Evolutionary conservation across 2,113 vertebrate species (phyloP).

Genomic region (Gobio gobio): DNA sequence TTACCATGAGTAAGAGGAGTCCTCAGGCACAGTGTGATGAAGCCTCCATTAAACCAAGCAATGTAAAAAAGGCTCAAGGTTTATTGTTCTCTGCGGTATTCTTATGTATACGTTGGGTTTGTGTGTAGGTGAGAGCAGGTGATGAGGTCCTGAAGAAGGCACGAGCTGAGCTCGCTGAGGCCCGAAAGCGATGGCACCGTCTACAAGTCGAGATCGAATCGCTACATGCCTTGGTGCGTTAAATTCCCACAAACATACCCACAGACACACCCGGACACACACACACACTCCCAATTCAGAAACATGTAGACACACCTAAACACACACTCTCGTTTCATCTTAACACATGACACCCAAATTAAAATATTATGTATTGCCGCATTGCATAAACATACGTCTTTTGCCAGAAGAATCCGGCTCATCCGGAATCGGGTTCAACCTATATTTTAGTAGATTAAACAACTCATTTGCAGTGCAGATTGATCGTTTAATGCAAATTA

Average conservation of each 20-base stretch:
- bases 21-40: neutral
- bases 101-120: neutral
- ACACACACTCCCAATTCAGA: neutral
- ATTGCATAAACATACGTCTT: neutral
- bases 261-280: conserved; percentile 2
- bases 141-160: conserved; percentile 84
- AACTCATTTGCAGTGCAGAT: neutral
- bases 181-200: conserved; percentile 87
- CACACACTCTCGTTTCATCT: neutral
- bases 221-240: conserved; percentile 88
- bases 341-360: neutral
- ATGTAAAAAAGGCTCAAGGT: neutral
- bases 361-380: neutral
- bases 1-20: neutral
- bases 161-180: conserved; percentile 87
- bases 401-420: neutral
- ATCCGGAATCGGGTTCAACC: neutral
- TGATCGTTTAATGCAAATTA: neutral
- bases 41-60: neutral
- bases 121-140: conserved; percentile 81
- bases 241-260: conserved; percentile 13
- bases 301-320: conserved; percentile 26
- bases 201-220: conserved; percentile 94
- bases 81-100: neutral
- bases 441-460: neutral